Evolutionary conservation across 1,140 invertebrate genomes (phyloP).

Genomic region (Stegodyphus dumicola): DNA sequence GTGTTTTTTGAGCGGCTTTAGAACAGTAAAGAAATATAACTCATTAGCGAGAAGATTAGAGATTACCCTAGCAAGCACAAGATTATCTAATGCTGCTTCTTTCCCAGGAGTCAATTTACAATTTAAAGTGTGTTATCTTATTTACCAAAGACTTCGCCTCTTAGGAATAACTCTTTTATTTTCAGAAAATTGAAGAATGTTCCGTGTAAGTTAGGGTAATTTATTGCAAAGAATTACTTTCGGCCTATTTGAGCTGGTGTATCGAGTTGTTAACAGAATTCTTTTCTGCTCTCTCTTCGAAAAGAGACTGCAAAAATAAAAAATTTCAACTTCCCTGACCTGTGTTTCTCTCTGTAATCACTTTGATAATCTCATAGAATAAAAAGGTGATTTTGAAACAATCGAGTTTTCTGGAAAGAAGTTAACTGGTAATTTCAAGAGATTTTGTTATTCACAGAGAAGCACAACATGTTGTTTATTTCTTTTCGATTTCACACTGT

Average conservation of each 20-base stretch:
- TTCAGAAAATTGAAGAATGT: neutral
- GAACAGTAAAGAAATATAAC: constrained; percentile 22
- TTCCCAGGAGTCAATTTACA: constrained; percentile 52
- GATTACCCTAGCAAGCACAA: constrained; percentile 39
- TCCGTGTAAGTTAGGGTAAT: constrained; percentile 5
- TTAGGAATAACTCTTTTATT: neutral
- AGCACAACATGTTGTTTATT: too few species aligned
- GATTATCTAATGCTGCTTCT: constrained; percentile 9
- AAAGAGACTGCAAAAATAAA: neutral
- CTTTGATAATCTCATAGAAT: too few species aligned
- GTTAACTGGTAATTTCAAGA: too few species aligned
- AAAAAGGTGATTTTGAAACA: too few species aligned
- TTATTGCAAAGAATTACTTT: constrained; percentile 2
- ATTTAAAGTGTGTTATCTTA: constrained; percentile 52
- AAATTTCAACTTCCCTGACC: too few species aligned
- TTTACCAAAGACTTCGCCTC: neutral
- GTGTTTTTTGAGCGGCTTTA: neutral
- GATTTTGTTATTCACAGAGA: too few species aligned
- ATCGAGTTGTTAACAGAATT: neutral
- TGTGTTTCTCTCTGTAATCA: too few species aligned
- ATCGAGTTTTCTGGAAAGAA: too few species aligned
- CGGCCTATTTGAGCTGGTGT: neutral
- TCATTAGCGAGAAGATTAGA: constrained; percentile 52
- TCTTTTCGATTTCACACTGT: too few species aligned
- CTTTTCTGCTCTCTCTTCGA: neutral